These are phyloP conservation scores for Hydractinia symbiolongicarpus DNA, from an alignment of 30 jellyfish, hydroid and myxozoan genomes.

Conservation along the genomic window DNA sequence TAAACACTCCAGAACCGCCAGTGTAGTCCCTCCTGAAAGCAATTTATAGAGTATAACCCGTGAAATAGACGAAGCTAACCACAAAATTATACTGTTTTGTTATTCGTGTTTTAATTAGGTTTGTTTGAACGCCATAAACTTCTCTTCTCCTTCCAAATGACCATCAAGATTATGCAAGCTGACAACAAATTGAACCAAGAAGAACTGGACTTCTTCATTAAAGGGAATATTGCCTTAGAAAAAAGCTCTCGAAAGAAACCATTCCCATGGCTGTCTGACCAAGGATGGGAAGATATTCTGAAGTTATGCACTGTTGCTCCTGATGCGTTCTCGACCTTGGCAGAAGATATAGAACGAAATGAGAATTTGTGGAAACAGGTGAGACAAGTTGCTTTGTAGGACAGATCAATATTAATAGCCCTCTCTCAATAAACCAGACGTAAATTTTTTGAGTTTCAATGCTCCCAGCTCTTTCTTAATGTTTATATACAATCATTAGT, in stretches of 20 bases:
- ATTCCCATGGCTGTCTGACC: constrained; percentile 75
- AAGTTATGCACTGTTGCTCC: constrained; percentile 56
- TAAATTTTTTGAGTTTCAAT: background rate
- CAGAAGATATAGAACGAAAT: constrained; percentile 69
- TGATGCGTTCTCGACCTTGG: constrained; percentile 52
- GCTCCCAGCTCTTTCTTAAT: background rate
- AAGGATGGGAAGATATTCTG: constrained; percentile 91
- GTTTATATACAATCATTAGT: too few species aligned
- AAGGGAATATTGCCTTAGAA: constrained; percentile 91
- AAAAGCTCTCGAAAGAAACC: constrained; percentile 86
- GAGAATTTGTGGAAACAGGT: constrained; percentile 81
- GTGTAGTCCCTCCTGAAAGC: too few species aligned
- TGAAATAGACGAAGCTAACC: too few species aligned
- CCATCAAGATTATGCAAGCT: constrained; percentile 80
- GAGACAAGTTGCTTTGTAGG: background rate
- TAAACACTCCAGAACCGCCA: too few species aligned
- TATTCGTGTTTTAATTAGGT: constrained; percentile 28
- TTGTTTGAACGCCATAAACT: constrained; percentile 90
- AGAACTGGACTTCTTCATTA: constrained; percentile 93
- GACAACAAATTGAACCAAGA: constrained; percentile 80
- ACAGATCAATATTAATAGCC: too few species aligned
- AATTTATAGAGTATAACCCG: too few species aligned
- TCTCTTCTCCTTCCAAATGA: constrained; percentile 94
- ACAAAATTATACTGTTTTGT: too few species aligned
- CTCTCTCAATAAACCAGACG: background rate